A percentile compares a stretch with the other conserved stretches of the same genome.
phyloP scores from a whole-genome alignment of 2,113 vertebrate genomes.

The Probosciger aterrimus region DNA sequence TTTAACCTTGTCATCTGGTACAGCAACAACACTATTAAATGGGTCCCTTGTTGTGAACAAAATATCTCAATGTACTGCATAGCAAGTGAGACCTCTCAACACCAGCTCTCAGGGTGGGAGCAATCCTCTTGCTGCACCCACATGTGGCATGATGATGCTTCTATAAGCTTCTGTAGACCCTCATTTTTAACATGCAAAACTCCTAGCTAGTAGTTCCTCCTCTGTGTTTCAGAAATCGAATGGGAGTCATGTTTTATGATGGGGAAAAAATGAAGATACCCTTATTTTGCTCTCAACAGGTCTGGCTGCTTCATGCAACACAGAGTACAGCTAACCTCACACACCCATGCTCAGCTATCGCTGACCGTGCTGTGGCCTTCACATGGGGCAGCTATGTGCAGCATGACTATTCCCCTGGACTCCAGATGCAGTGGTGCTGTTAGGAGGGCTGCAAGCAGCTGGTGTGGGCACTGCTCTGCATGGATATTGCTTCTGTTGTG shows the following conservation, averaged over 20 bases:
- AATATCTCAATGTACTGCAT: background rate
- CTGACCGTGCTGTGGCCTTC: background rate
- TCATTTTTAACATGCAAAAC: background rate
- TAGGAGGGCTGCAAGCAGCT: background rate
- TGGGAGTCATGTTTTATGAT: background rate
- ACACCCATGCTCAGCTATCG: fast-evolving
- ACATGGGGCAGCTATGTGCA: background rate
- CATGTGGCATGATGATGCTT: background rate
- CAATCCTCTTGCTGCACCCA: background rate
- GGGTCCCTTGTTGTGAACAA: background rate
- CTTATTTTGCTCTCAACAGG: background rate
- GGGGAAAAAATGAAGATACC: background rate
- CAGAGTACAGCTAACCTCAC: no score
- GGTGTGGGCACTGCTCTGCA: background rate
- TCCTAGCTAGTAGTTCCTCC: background rate
- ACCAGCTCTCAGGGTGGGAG: background rate
- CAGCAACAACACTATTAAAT: background rate
- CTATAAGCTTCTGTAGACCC: background rate
- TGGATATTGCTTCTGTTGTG: background rate
- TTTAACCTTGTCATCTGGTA: background rate
- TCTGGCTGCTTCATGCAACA: background rate
- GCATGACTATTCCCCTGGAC: fast-evolving
- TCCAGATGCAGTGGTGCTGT: background rate
- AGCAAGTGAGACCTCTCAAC: background rate
- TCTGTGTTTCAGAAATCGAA: background rate